Conservation (phyloP, 2,797 vertebrate genomes). For the Synaphobranchus kaupii region DNA sequence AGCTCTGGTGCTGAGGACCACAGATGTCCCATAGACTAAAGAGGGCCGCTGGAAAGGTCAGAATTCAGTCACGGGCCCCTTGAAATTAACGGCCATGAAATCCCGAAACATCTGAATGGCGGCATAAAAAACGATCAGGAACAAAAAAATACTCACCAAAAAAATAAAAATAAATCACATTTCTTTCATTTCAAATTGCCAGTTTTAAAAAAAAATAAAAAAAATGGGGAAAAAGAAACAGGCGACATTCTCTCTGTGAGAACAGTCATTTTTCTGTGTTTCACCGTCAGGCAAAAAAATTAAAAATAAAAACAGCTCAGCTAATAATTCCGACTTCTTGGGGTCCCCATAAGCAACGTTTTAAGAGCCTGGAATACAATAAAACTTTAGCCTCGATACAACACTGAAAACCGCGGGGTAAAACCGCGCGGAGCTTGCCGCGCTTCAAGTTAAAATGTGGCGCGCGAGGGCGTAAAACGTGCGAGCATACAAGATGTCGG, state of each 20-base stretch:
- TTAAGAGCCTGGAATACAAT: not conserved
- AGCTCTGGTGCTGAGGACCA: not conserved
- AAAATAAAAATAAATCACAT: not conserved
- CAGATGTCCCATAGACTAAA: not conserved
- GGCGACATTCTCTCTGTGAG: not conserved
- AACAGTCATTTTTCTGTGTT: not conserved
- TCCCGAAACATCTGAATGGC: not conserved
- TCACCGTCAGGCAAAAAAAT: not conserved
- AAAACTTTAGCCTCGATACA: not conserved
- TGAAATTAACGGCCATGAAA: conserved; percentile 2
- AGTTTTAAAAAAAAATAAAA: not conserved
- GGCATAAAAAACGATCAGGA: not conserved
- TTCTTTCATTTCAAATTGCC: not conserved
- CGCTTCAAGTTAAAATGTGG: not conserved
- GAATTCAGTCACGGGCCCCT: not conserved
- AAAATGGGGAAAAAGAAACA: not conserved
- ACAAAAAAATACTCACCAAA: not conserved
- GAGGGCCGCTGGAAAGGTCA: not conserved
- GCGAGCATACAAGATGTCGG: not conserved
- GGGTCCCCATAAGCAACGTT: not conserved
- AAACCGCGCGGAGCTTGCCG: not conserved
- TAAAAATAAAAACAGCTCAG: too few relatives aligned
- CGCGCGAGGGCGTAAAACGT: not conserved
- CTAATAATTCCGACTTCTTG: not conserved
- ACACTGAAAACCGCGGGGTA: too few relatives aligned